Evolutionary conservation across 2,797 vertebrate genomes (phyloP).

Genomic region (Petrocephalus sullivani): DNA sequence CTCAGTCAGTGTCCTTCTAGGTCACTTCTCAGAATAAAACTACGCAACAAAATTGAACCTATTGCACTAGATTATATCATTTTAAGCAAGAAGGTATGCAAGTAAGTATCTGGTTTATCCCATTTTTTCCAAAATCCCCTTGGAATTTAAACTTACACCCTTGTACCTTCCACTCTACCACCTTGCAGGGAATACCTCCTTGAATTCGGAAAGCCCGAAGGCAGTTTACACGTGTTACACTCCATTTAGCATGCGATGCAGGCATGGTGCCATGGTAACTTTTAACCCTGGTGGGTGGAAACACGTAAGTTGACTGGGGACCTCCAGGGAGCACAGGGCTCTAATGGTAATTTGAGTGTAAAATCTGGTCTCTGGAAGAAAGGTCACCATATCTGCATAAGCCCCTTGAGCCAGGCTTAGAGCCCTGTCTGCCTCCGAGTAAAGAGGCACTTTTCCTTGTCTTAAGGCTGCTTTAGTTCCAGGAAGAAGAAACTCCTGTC

Average conservation of each 20-base stretch:
- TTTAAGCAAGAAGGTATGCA: neutral
- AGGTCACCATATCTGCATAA: constrained; percentile 95
- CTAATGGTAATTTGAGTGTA: constrained; percentile 95
- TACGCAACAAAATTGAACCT: neutral
- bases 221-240: constrained; percentile 66
- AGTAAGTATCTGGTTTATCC: neutral
- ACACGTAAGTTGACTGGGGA: constrained; percentile 57
- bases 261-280: constrained; percentile 72
- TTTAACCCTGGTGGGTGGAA: constrained; percentile 71
- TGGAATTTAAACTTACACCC: constrained; percentile 4
- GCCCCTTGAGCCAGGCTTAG: constrained; percentile 82
- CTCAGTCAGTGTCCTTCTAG: neutral
- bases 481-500: constrained; percentile 58
- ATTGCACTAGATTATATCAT: neutral
- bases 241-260: constrained; percentile 70
- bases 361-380: constrained; percentile 90
- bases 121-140: neutral
- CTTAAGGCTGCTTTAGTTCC: constrained; percentile 68
- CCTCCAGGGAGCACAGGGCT: constrained; percentile 69
- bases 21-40: neutral
- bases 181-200: constrained; percentile 19
- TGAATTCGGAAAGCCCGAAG: constrained; percentile 36
- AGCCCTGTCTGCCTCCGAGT: constrained; percentile 72
- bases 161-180: neutral
- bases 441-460: constrained; percentile 56